These are phyloP conservation scores for Pluvialis apricaria DNA, from an alignment of 2,113 vertebrate species.

Conservation along the genomic window DNA sequence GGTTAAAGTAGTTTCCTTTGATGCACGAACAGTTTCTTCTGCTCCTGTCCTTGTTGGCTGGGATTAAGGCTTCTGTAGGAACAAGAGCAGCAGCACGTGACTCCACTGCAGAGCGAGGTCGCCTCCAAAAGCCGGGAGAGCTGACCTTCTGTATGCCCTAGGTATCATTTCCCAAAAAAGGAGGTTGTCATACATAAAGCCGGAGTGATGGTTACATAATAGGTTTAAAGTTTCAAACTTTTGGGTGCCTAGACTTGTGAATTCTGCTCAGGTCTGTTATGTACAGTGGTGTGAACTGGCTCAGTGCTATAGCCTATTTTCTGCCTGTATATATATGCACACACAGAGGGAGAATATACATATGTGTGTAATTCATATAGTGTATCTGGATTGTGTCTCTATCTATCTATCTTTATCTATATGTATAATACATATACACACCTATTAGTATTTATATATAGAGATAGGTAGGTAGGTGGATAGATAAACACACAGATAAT, in stretches of 20 bases:
- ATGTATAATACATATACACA: too few species aligned
- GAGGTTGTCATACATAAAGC: neutral
- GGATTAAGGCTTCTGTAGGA: neutral
- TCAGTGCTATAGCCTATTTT: neutral
- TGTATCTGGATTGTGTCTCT: neutral
- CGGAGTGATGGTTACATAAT: neutral
- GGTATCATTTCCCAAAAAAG: neutral
- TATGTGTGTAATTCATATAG: neutral
- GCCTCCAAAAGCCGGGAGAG: neutral
- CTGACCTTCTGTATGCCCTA: neutral
- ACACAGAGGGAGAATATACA: neutral
- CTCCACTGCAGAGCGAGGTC: neutral
- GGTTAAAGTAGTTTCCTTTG: conserved; percentile 29
- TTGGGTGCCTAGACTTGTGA: neutral
- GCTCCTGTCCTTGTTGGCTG: neutral
- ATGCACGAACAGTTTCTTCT: neutral
- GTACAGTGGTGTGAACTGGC: neutral
- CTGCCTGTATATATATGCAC: neutral
- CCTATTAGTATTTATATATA: neutral
- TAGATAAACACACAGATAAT: neutral
- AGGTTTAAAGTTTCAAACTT: neutral
- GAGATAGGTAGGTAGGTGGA: neutral
- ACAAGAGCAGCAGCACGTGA: neutral
- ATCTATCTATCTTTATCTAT: neutral
- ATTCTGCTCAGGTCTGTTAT: neutral